These are phyloP conservation scores for Micromesistius poutassou DNA, from an alignment of 2,797 vertebrate species.

Conservation along the genomic window DNA sequence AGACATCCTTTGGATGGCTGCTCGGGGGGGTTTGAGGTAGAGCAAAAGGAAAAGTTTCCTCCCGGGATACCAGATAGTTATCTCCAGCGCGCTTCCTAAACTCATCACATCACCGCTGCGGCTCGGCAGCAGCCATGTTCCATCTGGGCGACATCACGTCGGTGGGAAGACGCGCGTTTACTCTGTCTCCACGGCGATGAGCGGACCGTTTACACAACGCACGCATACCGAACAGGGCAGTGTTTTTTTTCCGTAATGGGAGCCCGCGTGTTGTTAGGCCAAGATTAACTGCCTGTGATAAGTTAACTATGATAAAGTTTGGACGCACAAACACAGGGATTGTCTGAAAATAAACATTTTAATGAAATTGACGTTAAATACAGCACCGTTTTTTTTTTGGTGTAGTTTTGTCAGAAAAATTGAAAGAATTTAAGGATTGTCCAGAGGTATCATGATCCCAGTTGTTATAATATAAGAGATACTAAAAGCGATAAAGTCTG, in stretches of 20 bases:
- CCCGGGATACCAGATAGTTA: constrained; percentile 10
- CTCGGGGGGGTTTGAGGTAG: constrained; percentile 23
- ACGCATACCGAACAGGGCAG: constrained; percentile 42
- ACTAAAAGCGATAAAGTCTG: neutral
- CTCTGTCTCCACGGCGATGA: constrained; percentile 34
- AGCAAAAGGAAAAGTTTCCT: constrained; percentile 10
- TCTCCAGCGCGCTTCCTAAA: constrained; percentile 17
- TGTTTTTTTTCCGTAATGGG: neutral
- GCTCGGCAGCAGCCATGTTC: constrained; percentile 28
- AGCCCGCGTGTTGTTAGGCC: neutral
- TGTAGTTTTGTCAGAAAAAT: neutral
- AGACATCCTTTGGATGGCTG: constrained; percentile 7
- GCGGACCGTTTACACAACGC: constrained; percentile 37
- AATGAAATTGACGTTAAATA: neutral
- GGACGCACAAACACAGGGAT: neutral
- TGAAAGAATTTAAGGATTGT: neutral
- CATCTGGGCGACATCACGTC: constrained; percentile 49
- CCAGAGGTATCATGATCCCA: neutral
- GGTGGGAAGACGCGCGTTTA: constrained; percentile 33
- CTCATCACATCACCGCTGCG: constrained; percentile 21
- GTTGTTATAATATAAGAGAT: neutral
- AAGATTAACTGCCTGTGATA: neutral
- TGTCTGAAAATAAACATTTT: neutral
- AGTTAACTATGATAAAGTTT: neutral
- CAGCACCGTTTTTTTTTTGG: no score